Percentiles rank a stretch among this genome's conserved stretches.
Evolutionary conservation across 2,797 vertebrate species (phyloP).

Genomic region (Telmatherina bonti): DNA sequence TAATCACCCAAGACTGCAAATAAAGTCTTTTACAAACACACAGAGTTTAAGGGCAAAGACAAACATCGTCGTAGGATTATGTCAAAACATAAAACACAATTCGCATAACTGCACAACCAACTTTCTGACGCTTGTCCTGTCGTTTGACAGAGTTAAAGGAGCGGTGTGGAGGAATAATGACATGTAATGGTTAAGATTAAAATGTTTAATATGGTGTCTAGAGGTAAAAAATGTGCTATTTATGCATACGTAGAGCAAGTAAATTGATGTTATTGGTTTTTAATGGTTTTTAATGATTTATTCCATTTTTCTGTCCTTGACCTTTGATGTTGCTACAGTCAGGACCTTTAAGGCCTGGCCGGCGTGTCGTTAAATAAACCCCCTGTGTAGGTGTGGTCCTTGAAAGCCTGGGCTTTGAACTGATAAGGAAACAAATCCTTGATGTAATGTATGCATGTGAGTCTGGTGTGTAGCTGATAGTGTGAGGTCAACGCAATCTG

Average conservation of each 20-base stretch:
- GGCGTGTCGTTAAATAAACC: neutral
- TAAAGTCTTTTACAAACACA: slow-evolving; percentile 66
- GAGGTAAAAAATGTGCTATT: no score
- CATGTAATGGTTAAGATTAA: neutral
- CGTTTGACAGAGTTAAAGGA: neutral
- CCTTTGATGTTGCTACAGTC: no score
- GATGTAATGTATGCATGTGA: neutral
- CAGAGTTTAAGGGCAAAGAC: neutral
- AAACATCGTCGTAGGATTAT: no score
- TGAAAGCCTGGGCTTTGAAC: no score
- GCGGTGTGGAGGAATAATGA: neutral
- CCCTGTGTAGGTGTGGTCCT: neutral
- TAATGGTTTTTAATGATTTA: neutral
- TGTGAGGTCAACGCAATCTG: neutral
- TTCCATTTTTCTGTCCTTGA: neutral
- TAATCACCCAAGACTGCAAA: slow-evolving; percentile 64
- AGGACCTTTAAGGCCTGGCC: neutral
- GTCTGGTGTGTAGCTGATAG: neutral
- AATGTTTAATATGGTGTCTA: neutral
- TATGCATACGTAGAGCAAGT: neutral
- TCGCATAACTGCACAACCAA: no score
- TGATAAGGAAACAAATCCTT: no score
- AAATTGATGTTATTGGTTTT: neutral
- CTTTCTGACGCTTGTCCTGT: no score
- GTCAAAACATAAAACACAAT: no score